These are phyloP conservation scores for Lagorchestes hirsutus DNA, from an alignment of 2,797 vertebrate genomes.

Conservation along the genomic window DNA sequence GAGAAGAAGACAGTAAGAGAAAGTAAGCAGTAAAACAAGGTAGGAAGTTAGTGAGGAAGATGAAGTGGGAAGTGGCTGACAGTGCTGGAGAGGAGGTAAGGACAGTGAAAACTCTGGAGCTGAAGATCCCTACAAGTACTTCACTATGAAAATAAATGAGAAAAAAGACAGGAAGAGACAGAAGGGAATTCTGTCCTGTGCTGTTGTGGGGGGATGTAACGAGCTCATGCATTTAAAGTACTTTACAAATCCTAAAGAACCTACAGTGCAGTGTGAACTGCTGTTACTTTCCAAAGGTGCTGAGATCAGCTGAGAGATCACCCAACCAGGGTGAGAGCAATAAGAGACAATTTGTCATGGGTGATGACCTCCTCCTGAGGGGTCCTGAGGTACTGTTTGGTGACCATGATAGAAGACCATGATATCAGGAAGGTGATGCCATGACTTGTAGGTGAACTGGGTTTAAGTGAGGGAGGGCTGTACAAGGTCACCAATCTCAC, in stretches of 20 bases:
- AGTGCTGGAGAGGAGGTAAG: background rate
- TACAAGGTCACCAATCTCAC: too few relatives aligned
- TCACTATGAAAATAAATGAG: background rate
- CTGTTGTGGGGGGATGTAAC: too few relatives aligned
- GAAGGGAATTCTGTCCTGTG: background rate
- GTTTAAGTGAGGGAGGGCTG: too few relatives aligned
- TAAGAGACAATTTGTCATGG: background rate
- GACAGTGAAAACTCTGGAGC: background rate
- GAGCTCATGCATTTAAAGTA: too few relatives aligned
- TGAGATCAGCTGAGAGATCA: background rate
- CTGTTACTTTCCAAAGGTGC: too few relatives aligned
- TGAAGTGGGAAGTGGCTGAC: too few relatives aligned
- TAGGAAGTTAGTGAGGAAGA: too few relatives aligned
- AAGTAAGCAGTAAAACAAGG: too few relatives aligned
- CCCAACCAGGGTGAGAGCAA: background rate
- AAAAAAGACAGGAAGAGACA: background rate
- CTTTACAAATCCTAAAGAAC: background rate
- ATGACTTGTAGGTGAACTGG: too few relatives aligned
- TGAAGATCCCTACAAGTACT: background rate
- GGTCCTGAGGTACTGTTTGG: background rate
- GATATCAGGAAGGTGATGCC: too few relatives aligned
- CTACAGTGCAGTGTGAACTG: too few relatives aligned
- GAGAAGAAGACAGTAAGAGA: too few relatives aligned
- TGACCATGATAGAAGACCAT: background rate
- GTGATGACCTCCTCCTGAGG: background rate